Evolutionary conservation across 2,113 vertebrate species (phyloP), one percentile per base, ranked within the genome.

Genomic region (Andinoacara biseriatus): DNA sequence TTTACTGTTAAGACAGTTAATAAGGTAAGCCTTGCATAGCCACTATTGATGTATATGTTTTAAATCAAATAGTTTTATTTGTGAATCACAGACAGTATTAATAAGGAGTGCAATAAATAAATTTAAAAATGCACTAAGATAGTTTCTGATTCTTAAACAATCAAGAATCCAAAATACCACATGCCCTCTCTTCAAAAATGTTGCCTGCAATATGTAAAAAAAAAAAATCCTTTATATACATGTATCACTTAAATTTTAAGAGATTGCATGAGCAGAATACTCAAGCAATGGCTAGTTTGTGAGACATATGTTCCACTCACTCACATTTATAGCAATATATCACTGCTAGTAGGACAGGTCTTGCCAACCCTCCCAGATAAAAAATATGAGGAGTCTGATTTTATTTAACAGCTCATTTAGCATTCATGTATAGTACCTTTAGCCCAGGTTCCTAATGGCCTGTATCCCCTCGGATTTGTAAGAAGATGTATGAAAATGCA

Each of bases 401-500:
- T 93, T 91, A 92, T 93, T 91, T 93, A 94, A 94, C 91, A 92
- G 84, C 91, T 92, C 92, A 93, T 94, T 93, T 93, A 92, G 90
- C 89, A 94, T 94, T 92, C 90, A 85, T 83, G 88, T 92, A 52
- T 82, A 78, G 92, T 87, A 93, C 86, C 91, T 92, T 94, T 87
- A 86, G 86, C 88, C 84, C 86, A 82, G 87, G 86, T 86, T 92
- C 54, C 85, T 92, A 92, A 93, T 89, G 90, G 87, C 65, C 86
- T 85, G 80, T 63, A 81, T 93, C 88, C 90, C 82, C 60, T 59
- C 56, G 86, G 93, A 94, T 89, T 91, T 92, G 89, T 94, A 91
- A 91, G 86, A 89, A 90, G 88, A 94, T 89, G 87, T 92, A 93
- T 93, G 82, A 91, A 92, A 94, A 94, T 93, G 87, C 87, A 87